phyloP scores from a whole-genome alignment of 2,797 vertebrate genomes.

The Staurois parvus region DNA sequence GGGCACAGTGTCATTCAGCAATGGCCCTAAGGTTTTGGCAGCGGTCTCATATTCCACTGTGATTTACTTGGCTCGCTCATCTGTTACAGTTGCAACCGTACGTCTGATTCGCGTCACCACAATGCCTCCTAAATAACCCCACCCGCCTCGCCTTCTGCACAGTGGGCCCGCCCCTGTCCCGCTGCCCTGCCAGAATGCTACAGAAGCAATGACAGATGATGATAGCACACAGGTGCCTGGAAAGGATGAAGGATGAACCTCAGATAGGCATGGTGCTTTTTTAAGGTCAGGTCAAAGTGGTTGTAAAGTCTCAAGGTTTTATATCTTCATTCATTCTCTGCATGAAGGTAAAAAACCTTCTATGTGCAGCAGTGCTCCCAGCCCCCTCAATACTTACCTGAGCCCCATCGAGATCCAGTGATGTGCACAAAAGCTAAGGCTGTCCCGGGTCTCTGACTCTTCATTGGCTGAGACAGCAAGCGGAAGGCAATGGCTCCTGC shows the following conservation, averaged over 20 bases:
- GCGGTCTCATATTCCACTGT: background rate
- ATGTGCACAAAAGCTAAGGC: too few species aligned
- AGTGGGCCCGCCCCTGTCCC: background rate
- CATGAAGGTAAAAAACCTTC: too few species aligned
- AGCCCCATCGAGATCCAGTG: too few species aligned
- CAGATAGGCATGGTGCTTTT: too few species aligned
- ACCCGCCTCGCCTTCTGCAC: background rate
- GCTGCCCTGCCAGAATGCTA: background rate
- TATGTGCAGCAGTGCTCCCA: too few species aligned
- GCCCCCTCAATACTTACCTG: too few species aligned
- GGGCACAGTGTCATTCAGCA: slow-evolving; percentile 34
- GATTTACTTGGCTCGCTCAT: slow-evolving; percentile 56
- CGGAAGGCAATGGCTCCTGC: too few species aligned
- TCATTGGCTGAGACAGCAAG: too few species aligned
- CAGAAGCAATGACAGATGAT: background rate
- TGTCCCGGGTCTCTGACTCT: too few species aligned
- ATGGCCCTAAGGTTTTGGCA: slow-evolving; percentile 42
- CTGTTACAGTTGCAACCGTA: slow-evolving; percentile 50
- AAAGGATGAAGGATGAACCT: background rate
- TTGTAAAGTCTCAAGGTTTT: too few species aligned
- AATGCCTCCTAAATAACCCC: background rate
- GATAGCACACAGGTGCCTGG: background rate
- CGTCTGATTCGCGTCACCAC: slow-evolving; percentile 55
- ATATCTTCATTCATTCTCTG: too few species aligned
- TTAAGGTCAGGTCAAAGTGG: too few species aligned